Conservation (phyloP, 2,797 vertebrate genomes). For the Pseudotriccus pelzelni region DNA sequence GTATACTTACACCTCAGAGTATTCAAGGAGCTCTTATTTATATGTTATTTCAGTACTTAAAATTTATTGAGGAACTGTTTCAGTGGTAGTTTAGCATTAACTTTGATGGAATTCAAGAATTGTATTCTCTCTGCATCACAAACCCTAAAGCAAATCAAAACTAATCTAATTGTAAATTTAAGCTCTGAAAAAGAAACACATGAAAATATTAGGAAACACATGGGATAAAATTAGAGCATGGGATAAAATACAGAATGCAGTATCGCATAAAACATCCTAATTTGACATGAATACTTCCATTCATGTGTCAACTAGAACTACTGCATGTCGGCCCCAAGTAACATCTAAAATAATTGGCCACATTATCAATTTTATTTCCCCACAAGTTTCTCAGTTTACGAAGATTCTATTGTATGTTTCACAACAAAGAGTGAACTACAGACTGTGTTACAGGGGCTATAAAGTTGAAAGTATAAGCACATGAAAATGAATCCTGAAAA, state of each 20-base stretch:
- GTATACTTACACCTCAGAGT: constrained; percentile 16
- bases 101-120: background rate
- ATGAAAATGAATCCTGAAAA: background rate
- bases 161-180: background rate
- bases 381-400: background rate
- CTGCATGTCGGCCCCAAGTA: background rate
- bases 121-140: background rate
- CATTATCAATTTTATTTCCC: background rate
- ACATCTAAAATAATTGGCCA: background rate
- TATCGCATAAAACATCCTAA: background rate
- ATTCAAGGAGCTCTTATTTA: constrained; percentile 32
- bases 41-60: constrained; percentile 18
- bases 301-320: background rate
- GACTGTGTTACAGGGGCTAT: background rate
- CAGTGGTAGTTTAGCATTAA: background rate
- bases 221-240: background rate
- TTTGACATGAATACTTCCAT: background rate
- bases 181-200: background rate
- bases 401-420: background rate
- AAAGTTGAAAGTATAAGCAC: background rate
- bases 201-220: background rate
- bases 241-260: background rate
- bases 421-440: background rate
- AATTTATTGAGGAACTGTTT: constrained; percentile 9
- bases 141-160: background rate